Evolutionary conservation across 1,140 invertebrate genomes (phyloP), one percentile per base, ranked within the genome.

Genomic region (Heliconius melpomene): DNA sequence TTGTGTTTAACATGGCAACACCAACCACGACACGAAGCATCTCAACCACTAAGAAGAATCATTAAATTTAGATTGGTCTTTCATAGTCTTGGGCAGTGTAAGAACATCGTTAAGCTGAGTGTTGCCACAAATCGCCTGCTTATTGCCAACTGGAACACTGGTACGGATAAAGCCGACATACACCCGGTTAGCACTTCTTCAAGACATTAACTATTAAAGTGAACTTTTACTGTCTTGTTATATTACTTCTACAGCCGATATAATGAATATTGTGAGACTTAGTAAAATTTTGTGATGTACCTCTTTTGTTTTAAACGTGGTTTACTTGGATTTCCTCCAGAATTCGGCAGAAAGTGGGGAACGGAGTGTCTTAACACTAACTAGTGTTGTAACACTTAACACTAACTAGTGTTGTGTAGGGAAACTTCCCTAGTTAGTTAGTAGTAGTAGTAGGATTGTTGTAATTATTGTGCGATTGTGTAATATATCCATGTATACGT

Each of bases 61-160:
- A 66, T 66, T 66, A 66, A 66, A 66, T 0, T 66, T 66, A 29
- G 26, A 66, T 66, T 66, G 0, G 5, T 13, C 60, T 66, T 66
- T 66, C 60, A 66, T 66, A 66, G 60, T 66, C 26, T 29, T 66
- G 60, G 60, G 60, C 60, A 66, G 60, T 72, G 78, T 77, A 83
- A 86, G 83, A 84, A 82, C 83, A 74, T 82, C 85, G 85, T 89
- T 88, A 90, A 88, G 82, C 87, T 89, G 86, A 89, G 75, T 86
- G 80, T 83, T 72, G 83, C 84, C 80, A 83, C 86, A 88, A 85
- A 88, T 89, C 85, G 86, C 79, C 80, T 75, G 38, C 82, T 82
- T 85, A 85, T 83, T 84, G 83, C 86, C 78, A 40, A 57, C 32
- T 75, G 82, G 79, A 40, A 72, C 80, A 81, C 57, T 60, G 20